Evolutionary conservation across 2,113 vertebrate genomes (phyloP).

Genomic region (Probosciger aterrimus): DNA sequence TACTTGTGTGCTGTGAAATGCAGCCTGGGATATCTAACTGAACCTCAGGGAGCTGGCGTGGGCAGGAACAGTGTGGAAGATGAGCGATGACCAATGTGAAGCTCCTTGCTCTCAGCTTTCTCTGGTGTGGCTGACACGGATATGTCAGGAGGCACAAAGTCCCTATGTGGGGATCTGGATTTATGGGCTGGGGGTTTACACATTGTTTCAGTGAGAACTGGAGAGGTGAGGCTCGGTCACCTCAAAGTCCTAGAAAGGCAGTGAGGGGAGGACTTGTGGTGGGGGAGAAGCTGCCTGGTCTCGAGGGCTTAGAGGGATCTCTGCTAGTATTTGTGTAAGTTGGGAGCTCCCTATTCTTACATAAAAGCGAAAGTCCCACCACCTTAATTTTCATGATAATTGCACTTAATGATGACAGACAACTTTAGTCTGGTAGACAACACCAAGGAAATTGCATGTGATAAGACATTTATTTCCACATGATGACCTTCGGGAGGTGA

Average conservation of each 20-base stretch:
- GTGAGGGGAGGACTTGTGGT: not conserved
- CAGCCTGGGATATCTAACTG: not conserved
- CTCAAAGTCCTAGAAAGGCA: accelerated
- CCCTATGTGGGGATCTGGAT: not conserved
- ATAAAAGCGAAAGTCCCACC: not conserved
- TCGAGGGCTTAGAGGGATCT: not conserved
- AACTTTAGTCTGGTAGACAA: not conserved
- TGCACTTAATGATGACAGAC: not conserved
- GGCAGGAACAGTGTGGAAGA: accelerated
- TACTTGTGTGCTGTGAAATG: not conserved
- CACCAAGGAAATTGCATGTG: not conserved
- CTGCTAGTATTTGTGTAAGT: accelerated
- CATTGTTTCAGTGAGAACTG: not conserved
- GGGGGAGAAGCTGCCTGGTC: not conserved
- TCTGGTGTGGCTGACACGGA: not conserved
- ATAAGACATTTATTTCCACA: not conserved
- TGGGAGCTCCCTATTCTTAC: not conserved
- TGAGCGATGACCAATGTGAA: accelerated
- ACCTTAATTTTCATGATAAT: not conserved
- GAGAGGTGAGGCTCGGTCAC: not conserved
- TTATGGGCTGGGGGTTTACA: not conserved
- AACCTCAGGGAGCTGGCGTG: accelerated
- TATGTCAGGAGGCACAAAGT: not conserved
- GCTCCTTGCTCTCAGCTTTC: not conserved
- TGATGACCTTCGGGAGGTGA: not conserved